Base-by-base conservation (phyloP, 2,888 invertebrate species). In the Tetheella fluctuosa region DNA sequence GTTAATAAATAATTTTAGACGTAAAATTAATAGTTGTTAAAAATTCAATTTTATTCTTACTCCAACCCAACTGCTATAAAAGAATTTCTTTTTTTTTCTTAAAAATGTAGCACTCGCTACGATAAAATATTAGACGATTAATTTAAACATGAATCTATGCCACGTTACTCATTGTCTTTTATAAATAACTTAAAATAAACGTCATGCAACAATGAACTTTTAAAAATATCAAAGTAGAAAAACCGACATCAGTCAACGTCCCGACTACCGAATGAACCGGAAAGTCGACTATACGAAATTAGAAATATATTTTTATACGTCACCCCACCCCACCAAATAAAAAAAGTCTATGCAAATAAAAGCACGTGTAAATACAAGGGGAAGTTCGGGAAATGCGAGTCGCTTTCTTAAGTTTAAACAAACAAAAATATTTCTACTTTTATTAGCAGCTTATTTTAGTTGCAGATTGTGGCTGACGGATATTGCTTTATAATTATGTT, bases 281-380 rank as follows among this genome's bases (percentile, higher is more conserved):
- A 90, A 90, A 88, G 84, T 84, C 80, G 79, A 80, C 76, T 75
- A 83, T 79, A 91, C 90, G 82, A 87, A 92, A 91, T 92, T 91
- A 92, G 93, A 93, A 91, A 89, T 87, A 85, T 91, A 92, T 92
- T 92, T 92, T 90, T 90, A 90, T 82, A 84, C 85, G 79, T 85
- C 85, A 83, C 79, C 75, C 74, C 81, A 83, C 88, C 89, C 86
- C 84, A 80, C 79, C 73, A 72, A 77, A 77, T 85, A 84, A 89
- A 89, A 90, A 89, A 89, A 85, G 84, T 88, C 89, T 90, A 92
- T 91, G 92, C 93, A 92, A 92, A 92, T 92, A 92, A 89, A 81
- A 87, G 85, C 89, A 90, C 89, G 86, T 91, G 91, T 91, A 89
- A 88, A 90, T 84, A 89, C 86, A 83, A 80, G 83, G 89, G 89